Conservation (phyloP, 2,113 vertebrate species). For the Gobius niger region DNA sequence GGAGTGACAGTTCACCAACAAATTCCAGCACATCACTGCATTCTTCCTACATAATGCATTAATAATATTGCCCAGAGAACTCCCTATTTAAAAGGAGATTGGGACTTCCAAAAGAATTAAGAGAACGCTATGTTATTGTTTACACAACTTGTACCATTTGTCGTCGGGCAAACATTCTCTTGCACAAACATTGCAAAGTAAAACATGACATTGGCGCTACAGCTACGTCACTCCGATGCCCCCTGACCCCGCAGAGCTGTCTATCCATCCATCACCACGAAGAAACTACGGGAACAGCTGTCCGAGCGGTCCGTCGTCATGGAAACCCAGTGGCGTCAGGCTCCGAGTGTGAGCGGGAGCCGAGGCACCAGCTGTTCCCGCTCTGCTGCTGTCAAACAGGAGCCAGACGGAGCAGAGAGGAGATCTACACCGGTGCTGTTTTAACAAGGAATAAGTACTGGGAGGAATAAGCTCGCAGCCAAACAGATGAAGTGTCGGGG, state of each 20-base stretch:
- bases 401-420: background rate
- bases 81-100: no score
- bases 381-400: slow-evolving; percentile 26
- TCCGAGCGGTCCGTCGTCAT: slow-evolving; percentile 66
- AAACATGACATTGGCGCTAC: slow-evolving; percentile 22
- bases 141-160: no score
- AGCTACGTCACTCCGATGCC: slow-evolving; percentile 40
- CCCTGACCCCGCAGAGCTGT: slow-evolving; percentile 42
- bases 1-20: no score
- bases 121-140: no score
- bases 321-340: slow-evolving; percentile 60
- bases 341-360: slow-evolving; percentile 50
- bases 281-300: slow-evolving; percentile 70
- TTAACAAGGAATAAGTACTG: background rate
- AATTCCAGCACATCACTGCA: no score
- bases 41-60: no score
- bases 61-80: no score
- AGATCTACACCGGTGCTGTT: slow-evolving; percentile 4
- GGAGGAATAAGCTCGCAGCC: background rate
- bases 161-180: no score
- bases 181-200: slow-evolving; percentile 4
- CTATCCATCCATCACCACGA: slow-evolving; percentile 30
- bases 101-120: no score
- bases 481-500: background rate
- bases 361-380: slow-evolving; percentile 58